Evolutionary conservation across 1,140 invertebrate genomes (phyloP), one percentile per base, ranked within the genome.

Genomic region (Cydia strobilella): DNA sequence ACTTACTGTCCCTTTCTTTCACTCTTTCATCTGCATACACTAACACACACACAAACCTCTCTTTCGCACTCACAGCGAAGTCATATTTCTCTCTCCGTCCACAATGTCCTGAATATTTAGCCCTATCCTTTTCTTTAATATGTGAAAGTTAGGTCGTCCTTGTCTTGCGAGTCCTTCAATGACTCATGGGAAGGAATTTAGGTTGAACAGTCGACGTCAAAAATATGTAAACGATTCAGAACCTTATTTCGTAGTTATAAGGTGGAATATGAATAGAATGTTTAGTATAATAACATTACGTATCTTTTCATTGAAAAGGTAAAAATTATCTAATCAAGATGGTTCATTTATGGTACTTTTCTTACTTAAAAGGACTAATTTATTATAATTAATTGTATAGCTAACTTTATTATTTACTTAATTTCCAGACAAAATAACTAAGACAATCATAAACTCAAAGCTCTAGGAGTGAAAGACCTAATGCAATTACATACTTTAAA

Each of bases 301-400:
- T 59, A 59, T 20, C 54, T 59, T 59, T 23, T 59, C 54, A 23
- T 7, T 23, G 9, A 59, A 23, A 10, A 59, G 51, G 51, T 54
- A 23, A 23, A 54, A 54, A 20, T 59, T 59, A 59, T 59, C 54
- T 59, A 59, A 59, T 59, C 54, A 20, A 23, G 54, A 59, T 59
- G 9, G n/a, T n/a, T n/a, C n/a, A n/a, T n/a, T n/a, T n/a, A n/a
- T n/a, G n/a, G n/a, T n/a, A n/a, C n/a, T n/a, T n/a, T n/a, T n/a
- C n/a, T n/a, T n/a, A n/a, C n/a, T n/a, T n/a, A n/a, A n/a, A n/a
- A n/a, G n/a, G n/a, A n/a, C n/a, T n/a, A n/a, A n/a, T n/a, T n/a
- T n/a, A n/a, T n/a, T n/a, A n/a, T n/a, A n/a, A n/a, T n/a, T n/a
- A n/a, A n/a, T n/a, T n/a, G n/a, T n/a, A n/a, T n/a, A n/a, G n/a